Conservation (phyloP, 2,888 invertebrate species). For the Phanerotoma sp. region DNA sequence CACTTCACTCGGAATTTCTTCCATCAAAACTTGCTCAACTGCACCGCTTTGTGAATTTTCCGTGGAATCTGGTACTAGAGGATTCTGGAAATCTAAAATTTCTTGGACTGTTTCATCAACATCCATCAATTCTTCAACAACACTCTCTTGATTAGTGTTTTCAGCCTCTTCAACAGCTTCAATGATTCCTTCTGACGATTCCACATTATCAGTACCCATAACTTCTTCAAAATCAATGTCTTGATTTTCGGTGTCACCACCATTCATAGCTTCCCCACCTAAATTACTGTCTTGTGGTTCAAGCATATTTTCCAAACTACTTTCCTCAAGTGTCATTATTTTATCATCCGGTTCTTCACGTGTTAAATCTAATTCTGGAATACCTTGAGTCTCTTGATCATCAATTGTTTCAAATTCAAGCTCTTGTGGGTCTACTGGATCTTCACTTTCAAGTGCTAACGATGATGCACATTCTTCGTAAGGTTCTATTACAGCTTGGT, state of each 20-base stretch:
- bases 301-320: conserved; percentile 37
- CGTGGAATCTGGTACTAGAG: too few species aligned
- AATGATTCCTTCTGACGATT: conserved; percentile 20
- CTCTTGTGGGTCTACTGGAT: conserved; percentile 28
- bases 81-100: too few species aligned
- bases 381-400: conserved; percentile 39
- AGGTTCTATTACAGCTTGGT: conserved; percentile 38
- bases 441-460: conserved; percentile 41
- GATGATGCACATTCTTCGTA: conserved; percentile 38
- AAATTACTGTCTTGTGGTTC: conserved; percentile 33
- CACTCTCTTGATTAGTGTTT: too few species aligned
- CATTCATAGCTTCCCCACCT: conserved; percentile 43
- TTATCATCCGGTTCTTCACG: conserved; percentile 27
- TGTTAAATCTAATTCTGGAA: conserved; percentile 47
- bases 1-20: conserved; percentile 19
- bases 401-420: conserved; percentile 37
- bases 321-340: conserved; percentile 34
- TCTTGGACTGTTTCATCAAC: too few species aligned
- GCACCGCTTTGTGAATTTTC: conserved; percentile 20
- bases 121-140: too few species aligned
- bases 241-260: conserved; percentile 33
- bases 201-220: conserved; percentile 37
- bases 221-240: conserved; percentile 31
- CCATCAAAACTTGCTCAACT: conserved; percentile 19
- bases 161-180: conserved; percentile 33